Evolutionary conservation across 2,113 vertebrate species (phyloP).

Genomic region (Ariopsis seemanni): DNA sequence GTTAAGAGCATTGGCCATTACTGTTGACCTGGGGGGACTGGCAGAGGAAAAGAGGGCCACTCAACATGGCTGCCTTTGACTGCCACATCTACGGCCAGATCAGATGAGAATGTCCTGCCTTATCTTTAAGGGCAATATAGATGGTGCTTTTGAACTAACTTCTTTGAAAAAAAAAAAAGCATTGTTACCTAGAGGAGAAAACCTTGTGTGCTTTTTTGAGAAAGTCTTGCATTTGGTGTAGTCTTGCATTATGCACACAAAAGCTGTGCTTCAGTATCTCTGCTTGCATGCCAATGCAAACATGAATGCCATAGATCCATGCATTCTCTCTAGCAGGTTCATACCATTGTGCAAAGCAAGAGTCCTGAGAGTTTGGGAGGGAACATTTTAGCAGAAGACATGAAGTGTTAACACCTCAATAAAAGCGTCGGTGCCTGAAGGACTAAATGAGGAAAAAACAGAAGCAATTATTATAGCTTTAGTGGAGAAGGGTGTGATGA

Average conservation of each 20-base stretch:
- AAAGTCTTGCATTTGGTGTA: constrained; percentile 40
- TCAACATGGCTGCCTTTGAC: constrained; percentile 52
- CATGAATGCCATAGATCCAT: constrained; percentile 13
- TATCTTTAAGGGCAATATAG: constrained; percentile 56
- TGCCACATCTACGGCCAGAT: constrained; percentile 49
- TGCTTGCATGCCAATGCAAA: constrained; percentile 28
- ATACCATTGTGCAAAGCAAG: constrained; percentile 29
- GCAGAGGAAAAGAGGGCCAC: constrained; percentile 61
- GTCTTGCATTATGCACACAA: constrained; percentile 48
- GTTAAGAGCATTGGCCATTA: constrained; percentile 63
- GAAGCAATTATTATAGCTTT: constrained; percentile 4
- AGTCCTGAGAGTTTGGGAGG: neutral
- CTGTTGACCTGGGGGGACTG: constrained; percentile 69
- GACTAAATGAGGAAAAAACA: neutral
- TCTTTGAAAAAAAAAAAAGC: constrained; percentile 38
- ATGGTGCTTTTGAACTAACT: constrained; percentile 45
- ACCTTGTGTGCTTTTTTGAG: constrained; percentile 49
- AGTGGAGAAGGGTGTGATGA: neutral
- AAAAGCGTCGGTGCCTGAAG: constrained; percentile 18
- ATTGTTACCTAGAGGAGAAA: constrained; percentile 45
- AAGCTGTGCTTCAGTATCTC: constrained; percentile 34
- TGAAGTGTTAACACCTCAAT: neutral
- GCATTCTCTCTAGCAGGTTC: neutral
- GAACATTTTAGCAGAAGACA: constrained; percentile 16
- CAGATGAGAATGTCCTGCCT: constrained; percentile 52